phyloP scores from a whole-genome alignment of 2,797 vertebrate species.

The Gadopsis marmoratus region DNA sequence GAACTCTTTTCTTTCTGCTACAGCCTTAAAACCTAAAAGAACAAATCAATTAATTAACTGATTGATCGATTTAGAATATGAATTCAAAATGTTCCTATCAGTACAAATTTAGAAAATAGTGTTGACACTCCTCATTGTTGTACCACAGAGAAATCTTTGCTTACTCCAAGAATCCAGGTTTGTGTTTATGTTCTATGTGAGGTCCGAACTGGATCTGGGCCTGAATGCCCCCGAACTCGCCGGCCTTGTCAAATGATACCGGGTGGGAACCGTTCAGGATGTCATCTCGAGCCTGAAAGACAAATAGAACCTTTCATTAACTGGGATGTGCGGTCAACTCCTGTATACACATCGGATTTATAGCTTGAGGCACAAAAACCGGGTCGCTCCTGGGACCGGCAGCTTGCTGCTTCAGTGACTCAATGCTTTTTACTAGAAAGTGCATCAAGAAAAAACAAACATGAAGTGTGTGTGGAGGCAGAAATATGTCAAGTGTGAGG shows the following conservation, averaged over 20 bases:
- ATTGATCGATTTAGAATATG: neutral
- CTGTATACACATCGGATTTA: neutral
- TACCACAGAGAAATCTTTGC: conserved; percentile 31
- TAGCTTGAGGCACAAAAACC: neutral
- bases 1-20: neutral
- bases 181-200: conserved; percentile 97
- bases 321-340: neutral
- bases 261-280: conserved; percentile 98
- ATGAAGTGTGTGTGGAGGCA: neutral
- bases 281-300: conserved; percentile 94
- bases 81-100: neutral
- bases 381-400: neutral
- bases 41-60: neutral
- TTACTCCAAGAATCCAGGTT: conserved; percentile 99
- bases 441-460: neutral
- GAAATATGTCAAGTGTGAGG: neutral
- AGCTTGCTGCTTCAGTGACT: neutral
- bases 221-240: conserved; percentile 98
- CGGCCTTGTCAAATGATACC: conserved; percentile 97
- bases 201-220: conserved; percentile 99
- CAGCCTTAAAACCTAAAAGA: conserved; percentile 11
- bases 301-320: neutral
- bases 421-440: conserved; percentile 7
- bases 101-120: too few species aligned
- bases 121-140: neutral